Percentiles rank a stretch among this genome's conserved stretches.
Evolutionary conservation across 2,797 vertebrate genomes (phyloP).

Genomic region (Enteromius anoplus): DNA sequence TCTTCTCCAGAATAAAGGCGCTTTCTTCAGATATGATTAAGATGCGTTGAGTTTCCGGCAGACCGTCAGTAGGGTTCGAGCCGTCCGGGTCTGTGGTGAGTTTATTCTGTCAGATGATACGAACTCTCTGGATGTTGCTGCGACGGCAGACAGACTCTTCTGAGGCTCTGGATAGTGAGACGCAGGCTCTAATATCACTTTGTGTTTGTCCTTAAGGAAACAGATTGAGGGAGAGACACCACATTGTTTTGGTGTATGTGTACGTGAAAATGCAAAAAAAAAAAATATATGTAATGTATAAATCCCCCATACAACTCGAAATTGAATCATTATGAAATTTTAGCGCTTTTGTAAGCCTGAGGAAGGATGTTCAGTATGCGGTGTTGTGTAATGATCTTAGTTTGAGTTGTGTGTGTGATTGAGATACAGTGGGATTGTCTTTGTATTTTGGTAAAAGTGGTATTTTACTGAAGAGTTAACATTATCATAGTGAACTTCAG

Average conservation of each 20-base stretch:
- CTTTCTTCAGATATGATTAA: background rate
- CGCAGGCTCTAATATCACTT: background rate
- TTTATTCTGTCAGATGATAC: background rate
- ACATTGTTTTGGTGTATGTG: background rate
- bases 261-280: too few relatives aligned
- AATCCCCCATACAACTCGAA: background rate
- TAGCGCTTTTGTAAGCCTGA: too few relatives aligned
- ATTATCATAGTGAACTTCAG: background rate
- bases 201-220: conserved; percentile 11
- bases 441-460: background rate
- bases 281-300: background rate
- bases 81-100: background rate
- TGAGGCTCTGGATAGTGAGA: conserved; percentile 34
- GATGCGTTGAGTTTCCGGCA: background rate
- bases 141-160: conserved; percentile 15
- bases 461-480: background rate
- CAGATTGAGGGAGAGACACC: background rate
- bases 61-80: background rate
- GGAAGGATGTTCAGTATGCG: too few relatives aligned
- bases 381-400: too few relatives aligned
- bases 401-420: too few relatives aligned
- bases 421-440: background rate
- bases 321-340: too few relatives aligned
- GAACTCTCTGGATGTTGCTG: background rate
- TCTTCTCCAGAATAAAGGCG: background rate